Percentiles rank a stretch among this genome's conserved stretches.
These are phyloP conservation scores for Muscicapa striata DNA, from an alignment of 2,797 vertebrate species.

Conservation along the genomic window DNA sequence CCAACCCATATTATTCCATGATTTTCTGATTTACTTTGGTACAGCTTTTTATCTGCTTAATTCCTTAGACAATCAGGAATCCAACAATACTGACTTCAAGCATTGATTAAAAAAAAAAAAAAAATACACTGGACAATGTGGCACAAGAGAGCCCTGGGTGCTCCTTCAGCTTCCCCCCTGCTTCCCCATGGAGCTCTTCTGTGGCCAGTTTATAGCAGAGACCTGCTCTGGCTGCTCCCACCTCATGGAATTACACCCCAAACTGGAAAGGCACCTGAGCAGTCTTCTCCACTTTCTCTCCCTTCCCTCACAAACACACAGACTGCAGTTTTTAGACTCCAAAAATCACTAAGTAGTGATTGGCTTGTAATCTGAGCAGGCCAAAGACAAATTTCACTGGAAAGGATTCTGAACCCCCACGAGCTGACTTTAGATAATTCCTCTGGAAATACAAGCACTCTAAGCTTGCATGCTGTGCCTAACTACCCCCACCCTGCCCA, in stretches of 20 bases:
- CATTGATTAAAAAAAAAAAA: not conserved
- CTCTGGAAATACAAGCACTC: not conserved
- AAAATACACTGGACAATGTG: rapidly evolving
- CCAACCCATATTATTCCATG: too few relatives aligned
- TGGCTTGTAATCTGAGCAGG: not conserved
- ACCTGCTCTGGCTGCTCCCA: not conserved
- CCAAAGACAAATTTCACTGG: constrained; percentile 2
- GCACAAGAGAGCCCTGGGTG: not conserved
- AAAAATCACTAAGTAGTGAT: not conserved
- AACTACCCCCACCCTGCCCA: not conserved
- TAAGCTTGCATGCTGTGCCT: not conserved
- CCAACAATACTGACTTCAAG: not conserved
- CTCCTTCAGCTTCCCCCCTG: not conserved
- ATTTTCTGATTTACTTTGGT: not conserved
- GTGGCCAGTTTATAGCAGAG: rapidly evolving
- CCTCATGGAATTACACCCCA: not conserved
- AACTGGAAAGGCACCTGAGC: not conserved
- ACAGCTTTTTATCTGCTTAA: not conserved
- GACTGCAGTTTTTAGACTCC: not conserved
- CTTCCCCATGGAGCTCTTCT: not conserved
- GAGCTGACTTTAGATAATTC: not conserved
- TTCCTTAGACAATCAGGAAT: not conserved
- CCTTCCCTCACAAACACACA: not conserved
- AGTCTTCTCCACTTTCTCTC: not conserved
- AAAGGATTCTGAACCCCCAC: not conserved